Base-by-base conservation (phyloP, 2,888 invertebrate genomes). In the Prenolepis imparis region DNA sequence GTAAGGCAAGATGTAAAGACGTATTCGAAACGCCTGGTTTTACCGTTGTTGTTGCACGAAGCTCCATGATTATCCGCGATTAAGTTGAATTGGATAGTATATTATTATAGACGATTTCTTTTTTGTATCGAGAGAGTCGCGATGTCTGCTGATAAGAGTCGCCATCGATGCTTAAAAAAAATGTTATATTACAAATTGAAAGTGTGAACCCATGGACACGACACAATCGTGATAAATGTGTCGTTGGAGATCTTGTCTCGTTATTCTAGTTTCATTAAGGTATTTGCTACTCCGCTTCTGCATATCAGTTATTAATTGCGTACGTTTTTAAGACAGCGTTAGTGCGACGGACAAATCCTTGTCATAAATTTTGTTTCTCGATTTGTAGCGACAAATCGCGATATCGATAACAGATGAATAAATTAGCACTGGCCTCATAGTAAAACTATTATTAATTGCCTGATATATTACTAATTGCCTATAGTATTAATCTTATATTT, bases 61-160 rank as follows among this genome's bases (percentile, higher is more conserved):
- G 83, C 89, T 87, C 84, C 67, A 72, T 86, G 87, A 88, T 88
- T 88, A 87, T 86, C 89, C 82, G 87, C 87, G 87, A 88, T 89
- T 83, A 84, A 89, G 82, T 84, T 84, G 82, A 88, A 88, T 88
- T 87, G 83, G 28, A 89, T 52, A 80, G 84, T 11, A 52, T 87
- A 84, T 87, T 64, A 89, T 88, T 87, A 87, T 32, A 72, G 72
- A 80, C 41, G 70, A 70, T 80, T 59, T 80, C 48, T n/a, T n/a
- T 52, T n/a, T 52, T 59, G 57, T 78, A 32, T 21, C 57, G 32
- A 55, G 57, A 55, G 41, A 70, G 59, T 72, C 72, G 78, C 78
- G 78, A 80, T 80, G 72, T 72, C 59, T 70, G 72, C 44, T 59
- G 78, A 80, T 80, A 80, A 80, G 78, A 75, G 48, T 18, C 39